phyloP scores from a whole-genome alignment of 2,888 invertebrate species.

The Sycophila texana region DNA sequence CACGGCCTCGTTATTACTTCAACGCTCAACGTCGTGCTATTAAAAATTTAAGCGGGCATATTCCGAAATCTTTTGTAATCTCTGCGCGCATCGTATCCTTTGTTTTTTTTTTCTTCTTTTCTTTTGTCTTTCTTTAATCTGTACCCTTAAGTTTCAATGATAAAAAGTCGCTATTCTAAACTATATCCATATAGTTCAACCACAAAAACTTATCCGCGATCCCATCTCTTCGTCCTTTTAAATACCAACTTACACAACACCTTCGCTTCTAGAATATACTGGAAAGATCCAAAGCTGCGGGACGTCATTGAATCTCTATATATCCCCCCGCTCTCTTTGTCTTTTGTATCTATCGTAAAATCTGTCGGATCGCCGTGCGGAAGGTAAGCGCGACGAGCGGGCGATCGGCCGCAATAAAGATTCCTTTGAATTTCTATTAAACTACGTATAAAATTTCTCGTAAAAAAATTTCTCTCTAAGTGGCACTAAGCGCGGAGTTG shows the following conservation, averaged over 20 bases:
- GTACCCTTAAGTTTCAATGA: conserved; percentile 46
- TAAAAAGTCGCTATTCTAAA: conserved; percentile 66
- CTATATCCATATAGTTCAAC: conserved; percentile 75
- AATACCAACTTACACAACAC: conserved; percentile 60
- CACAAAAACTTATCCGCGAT: conserved; percentile 67
- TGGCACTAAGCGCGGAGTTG: background rate
- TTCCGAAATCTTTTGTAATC: conserved; percentile 59
- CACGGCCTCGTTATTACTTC: conserved; percentile 19
- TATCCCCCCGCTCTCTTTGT: conserved; percentile 2
- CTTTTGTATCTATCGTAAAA: conserved; percentile 29
- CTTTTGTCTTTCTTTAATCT: conserved; percentile 26
- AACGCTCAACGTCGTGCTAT: conserved; percentile 55
- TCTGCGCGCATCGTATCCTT: background rate
- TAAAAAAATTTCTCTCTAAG: conserved; percentile 39
- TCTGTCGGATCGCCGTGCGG: conserved; percentile 7
- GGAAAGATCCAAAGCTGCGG: conserved; percentile 59
- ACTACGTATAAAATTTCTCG: conserved; percentile 45
- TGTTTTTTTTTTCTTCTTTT: conserved; percentile 21
- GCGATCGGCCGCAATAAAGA: conserved; percentile 45
- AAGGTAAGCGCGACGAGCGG: conserved; percentile 1
- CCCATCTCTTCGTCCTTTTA: conserved; percentile 34
- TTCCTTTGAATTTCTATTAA: conserved; percentile 42
- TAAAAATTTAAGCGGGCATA: conserved; percentile 61
- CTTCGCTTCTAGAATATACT: conserved; percentile 59
- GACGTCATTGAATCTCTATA: conserved; percentile 4